Base-by-base conservation (phyloP, 1,140 invertebrate genomes). In the Branchinecta lindahli region DNA sequence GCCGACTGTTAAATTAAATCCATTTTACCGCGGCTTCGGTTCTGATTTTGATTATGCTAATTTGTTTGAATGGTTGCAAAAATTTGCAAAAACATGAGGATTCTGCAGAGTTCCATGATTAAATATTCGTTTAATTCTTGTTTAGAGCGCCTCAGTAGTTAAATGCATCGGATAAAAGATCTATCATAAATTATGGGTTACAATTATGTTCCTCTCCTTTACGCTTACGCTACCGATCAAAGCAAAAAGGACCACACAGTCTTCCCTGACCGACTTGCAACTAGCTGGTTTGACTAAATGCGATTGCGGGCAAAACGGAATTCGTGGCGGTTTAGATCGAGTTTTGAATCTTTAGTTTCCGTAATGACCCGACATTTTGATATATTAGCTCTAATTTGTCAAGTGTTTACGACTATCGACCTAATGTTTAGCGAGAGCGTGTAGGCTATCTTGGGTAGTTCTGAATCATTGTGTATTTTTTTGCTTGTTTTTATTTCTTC, bases 101-200 rank as follows among this genome's bases (percentile, higher is more conserved):
- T 61, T 12, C 52, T 61, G 52, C 52, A 12, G 52, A 61, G 52
- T 61, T 12, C 52, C 52, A 61, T 61, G 52, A 61, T 61, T 61
- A 61, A 61, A 61, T 61, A 61, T 61, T 61, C 52, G 52, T 61
- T 61, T 61, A 61, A 61, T 61, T 61, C 52, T 61, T 61, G 52
- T 61, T 61, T 61, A 61, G 52, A 15, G 18, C 6, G 18, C 12
- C 52, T 61, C 52, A 61, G 12, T 6, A 61, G 12, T 61, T 61
- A 61, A 61, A 61, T 15, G 52, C 52, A 61, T 61, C 12, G 12
- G 52, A 61, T 61, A 61, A 61, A 61, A 61, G 52, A 61, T 61
- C 12, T 61, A 15, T 20, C 18, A 61, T 61, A 61, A 61, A 61
- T 61, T 61, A 61, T 61, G 52, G 52, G 52, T 61, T 61, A 15